These are phyloP conservation scores for Pseudolycoriella hygida DNA, from an alignment of 2,888 invertebrate genomes.

Conservation along the genomic window DNA sequence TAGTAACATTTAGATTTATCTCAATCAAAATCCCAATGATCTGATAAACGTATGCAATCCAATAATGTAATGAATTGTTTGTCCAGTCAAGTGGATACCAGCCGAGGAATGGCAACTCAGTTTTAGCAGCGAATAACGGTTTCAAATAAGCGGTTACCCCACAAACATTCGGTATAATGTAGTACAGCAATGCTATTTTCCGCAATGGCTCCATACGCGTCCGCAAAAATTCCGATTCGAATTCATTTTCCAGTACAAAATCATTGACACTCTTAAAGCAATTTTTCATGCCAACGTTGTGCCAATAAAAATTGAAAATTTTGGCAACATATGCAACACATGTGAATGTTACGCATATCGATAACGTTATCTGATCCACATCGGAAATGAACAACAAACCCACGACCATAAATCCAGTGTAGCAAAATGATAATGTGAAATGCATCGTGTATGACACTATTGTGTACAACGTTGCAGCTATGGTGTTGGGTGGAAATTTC, in stretches of 20 bases:
- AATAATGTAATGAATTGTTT: not conserved
- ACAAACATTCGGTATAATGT: not conserved
- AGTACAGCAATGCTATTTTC: not conserved
- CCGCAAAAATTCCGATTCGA: not conserved
- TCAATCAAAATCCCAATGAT: not conserved
- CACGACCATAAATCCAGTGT: not conserved
- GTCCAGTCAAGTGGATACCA: slow-evolving; percentile 1
- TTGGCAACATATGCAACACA: not conserved
- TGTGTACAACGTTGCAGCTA: not conserved
- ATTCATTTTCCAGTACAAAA: not conserved
- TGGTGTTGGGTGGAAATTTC: not conserved
- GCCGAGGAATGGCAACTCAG: not conserved
- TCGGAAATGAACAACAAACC: not conserved
- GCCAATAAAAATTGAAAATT: not conserved
- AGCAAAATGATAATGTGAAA: not conserved
- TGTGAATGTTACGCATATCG: not conserved
- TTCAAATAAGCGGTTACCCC: not conserved
- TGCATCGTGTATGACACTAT: not conserved
- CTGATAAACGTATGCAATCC: slow-evolving; percentile 1
- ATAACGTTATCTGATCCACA: not conserved
- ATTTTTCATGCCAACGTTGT: not conserved
- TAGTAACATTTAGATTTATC: not conserved
- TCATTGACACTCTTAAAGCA: not conserved
- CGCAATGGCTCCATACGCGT: not conserved
- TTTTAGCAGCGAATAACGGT: not conserved